Base-by-base conservation (phyloP, 2,888 invertebrate genomes). In the Eristalinus aeneus region DNA sequence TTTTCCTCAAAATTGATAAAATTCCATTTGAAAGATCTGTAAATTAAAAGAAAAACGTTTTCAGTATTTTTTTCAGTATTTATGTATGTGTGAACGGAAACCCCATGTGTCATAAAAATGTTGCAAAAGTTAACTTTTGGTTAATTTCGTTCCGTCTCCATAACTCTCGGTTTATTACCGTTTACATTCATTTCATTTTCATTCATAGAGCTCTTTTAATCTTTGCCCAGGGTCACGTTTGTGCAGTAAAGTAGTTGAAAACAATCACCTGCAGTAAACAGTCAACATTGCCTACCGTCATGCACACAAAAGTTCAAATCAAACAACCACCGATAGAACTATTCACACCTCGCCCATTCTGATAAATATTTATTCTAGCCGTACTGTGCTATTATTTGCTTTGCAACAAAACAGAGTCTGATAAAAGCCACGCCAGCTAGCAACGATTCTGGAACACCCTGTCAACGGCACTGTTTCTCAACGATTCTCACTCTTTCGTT, bases 291-390 rank as follows among this genome's bases (percentile, higher is more conserved):
- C 16, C 46, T 46, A 46, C 5, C 5, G 2, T 1, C 16, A 16
- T n/a, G 46, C 16, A 46, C n/a, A 46, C 4, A 46, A 27, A 27
- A 34, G n/a, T 32, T 72, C 16, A 39, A 34, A 16, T 32, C 39
- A 81, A 71, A 77, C 54, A 82, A 31, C 56, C 16, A 31, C 56
- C 23, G 11, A 63, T 39, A 72, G 32, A 82, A 27, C 63, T 46
- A 39, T 68, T 56, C 31, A 31, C 23, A 46, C 53, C 32, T 53
- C 10, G 39, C 36, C 20, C 39, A 39, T 46, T 46, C 46, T 16
- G 46, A 72, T 72, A 65, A 72, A 67, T 34, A 76, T 31, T 31
- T 5, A 36, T 56, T 81, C 32, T 32, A 53, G 12, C 20, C 4
- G 10, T 32, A 60, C 31, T 22, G 20, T 73, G 61, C 58, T 68